Base-by-base conservation (phyloP, 2,113 vertebrate genomes). In the Haemorhous mexicanus region DNA sequence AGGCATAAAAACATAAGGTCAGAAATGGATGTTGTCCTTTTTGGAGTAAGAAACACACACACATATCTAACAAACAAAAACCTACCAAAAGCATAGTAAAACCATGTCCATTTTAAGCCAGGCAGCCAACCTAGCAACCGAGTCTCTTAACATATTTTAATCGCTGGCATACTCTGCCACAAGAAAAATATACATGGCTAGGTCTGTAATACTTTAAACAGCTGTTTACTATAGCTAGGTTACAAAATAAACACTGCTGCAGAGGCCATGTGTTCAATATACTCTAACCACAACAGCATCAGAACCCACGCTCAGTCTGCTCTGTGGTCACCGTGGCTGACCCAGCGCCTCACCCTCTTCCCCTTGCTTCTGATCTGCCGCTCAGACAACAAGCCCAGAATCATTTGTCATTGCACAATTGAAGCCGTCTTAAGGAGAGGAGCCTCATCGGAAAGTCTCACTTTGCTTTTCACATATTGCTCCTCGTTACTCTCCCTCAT, bases 231-330 rank as follows among this genome's bases (percentile, higher is more conserved):
- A 92, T 91, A 97, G 93, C 87, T 97, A 96, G 89, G 89, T 97
- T 97, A 98, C 92, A 97, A 97, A 97, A 97, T 96, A 96, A 96
- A 94, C 95, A 75, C 89, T 95, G 91, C 90, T 93, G 94, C 41
- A 88, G 94, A 96, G 87, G 94, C 91, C 90, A 90, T 33, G 84
- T 96, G 92, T 95, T 96, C 59, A 4, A 84, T 96, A 76, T 81
- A 90, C 74, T 95, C 84, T 83, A 95, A 96, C 35, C 89, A 95
- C 84, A 91, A 94, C 79, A 72, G 64, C 72, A 92, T 89, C 95
- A 47, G 92, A 96, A 96, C 91, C 93, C 93, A 88, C 87, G 46
- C 76, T 89, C 76, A 91, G 92, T 95, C 92, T 94, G 70, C 82
- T 70, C n/a, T 67, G 52, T 39, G 87, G 80, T 32, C 37, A 9